A percentile compares a stretch with the other conserved stretches of the same genome.
Conservation (phyloP, 2,797 vertebrate species). For the Okamejei kenojei region DNA sequence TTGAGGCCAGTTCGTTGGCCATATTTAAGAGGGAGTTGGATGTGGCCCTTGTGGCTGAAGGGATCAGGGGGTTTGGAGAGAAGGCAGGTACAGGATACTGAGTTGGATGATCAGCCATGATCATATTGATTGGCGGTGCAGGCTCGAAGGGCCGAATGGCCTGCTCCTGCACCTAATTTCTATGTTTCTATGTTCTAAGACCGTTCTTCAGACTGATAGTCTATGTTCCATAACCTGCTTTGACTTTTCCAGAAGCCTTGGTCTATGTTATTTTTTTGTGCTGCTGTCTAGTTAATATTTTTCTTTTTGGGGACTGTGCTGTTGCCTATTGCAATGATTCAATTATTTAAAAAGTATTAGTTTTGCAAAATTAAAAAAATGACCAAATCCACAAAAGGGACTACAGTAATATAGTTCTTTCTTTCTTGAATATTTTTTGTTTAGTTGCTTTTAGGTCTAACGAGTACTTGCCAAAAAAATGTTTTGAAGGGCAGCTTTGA, state of each 20-base stretch:
- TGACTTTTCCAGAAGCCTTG: background rate
- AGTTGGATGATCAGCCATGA: too few species aligned
- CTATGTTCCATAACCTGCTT: background rate
- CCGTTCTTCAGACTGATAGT: too few species aligned
- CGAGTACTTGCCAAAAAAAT: background rate
- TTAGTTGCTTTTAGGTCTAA: background rate
- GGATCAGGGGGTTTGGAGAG: too few species aligned
- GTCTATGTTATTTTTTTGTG: background rate
- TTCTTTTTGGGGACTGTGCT: background rate
- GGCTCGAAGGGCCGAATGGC: too few species aligned
- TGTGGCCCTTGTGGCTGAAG: too few species aligned
- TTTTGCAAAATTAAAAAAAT: background rate
- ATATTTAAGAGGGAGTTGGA: too few species aligned
- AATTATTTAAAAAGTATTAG: background rate
- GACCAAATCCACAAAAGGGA: background rate
- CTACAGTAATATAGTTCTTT: background rate
- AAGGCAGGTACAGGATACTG: too few species aligned
- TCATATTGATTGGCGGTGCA: too few species aligned
- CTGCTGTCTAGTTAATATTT: too few species aligned
- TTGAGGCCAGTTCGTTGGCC: too few species aligned
- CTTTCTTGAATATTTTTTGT: background rate
- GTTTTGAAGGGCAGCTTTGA: background rate
- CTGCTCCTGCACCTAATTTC: too few species aligned
- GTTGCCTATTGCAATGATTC: background rate
- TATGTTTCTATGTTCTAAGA: too few species aligned